phyloP scores from a whole-genome alignment of 2,113 vertebrate genomes.

The Oryzias celebensis region DNA sequence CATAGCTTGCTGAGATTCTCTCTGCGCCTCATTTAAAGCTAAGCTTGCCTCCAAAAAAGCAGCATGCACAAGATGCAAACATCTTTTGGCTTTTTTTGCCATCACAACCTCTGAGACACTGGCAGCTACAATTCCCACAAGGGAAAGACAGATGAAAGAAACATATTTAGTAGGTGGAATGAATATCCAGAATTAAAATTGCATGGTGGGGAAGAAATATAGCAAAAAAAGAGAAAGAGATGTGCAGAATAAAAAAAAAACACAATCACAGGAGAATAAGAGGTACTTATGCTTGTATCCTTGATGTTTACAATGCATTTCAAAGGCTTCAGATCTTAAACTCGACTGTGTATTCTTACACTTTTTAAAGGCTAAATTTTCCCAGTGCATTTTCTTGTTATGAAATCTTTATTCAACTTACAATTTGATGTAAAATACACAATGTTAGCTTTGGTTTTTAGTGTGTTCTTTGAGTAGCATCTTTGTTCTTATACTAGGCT shows the following conservation, averaged over 20 bases:
- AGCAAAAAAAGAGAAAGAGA: neutral
- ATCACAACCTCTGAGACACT: constrained; percentile 5
- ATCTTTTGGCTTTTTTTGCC: constrained; percentile 6
- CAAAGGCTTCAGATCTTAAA: neutral
- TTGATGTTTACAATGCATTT: neutral
- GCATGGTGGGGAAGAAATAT: neutral
- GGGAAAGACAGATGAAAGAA: constrained; percentile 1
- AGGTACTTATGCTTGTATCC: neutral
- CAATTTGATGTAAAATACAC: too few species aligned
- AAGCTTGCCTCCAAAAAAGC: constrained; percentile 23
- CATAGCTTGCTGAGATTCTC: constrained; percentile 48
- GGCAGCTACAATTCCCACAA: constrained; percentile 6
- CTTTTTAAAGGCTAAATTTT: neutral
- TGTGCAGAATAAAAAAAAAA: neutral
- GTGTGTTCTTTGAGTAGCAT: constrained; percentile 2
- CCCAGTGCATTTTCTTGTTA: too few species aligned
- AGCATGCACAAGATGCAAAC: constrained; percentile 24
- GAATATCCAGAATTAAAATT: neutral
- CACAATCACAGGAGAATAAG: neutral
- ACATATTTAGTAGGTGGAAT: neutral
- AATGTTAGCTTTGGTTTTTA: neutral
- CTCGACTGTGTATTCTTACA: neutral
- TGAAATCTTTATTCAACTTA: too few species aligned
- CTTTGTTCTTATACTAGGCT: constrained; percentile 2
- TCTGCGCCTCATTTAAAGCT: constrained; percentile 17